phyloP scores from a whole-genome alignment of 2,113 vertebrate genomes.

The Antechinus stuartii region DNA sequence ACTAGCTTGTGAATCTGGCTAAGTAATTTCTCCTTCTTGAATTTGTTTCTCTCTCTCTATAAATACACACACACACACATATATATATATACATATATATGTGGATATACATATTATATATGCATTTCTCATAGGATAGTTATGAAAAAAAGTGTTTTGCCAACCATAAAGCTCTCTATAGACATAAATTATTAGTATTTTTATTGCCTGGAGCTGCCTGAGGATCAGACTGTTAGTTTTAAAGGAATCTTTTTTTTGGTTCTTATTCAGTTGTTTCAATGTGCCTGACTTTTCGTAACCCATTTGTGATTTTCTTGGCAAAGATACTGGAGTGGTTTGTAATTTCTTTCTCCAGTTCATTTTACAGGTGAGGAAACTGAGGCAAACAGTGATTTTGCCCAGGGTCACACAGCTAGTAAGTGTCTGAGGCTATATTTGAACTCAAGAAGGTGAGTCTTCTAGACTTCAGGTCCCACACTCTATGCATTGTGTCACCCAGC shows the following conservation, averaged over 20 bases:
- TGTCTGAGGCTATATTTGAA: not conserved
- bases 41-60: not conserved
- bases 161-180: not conserved
- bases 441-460: not conserved
- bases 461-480: not conserved
- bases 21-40: not conserved
- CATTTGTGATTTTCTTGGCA: not conserved
- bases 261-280: not conserved
- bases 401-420: not conserved
- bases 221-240: not conserved
- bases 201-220: not conserved
- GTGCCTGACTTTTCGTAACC: not conserved
- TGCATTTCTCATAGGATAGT: not conserved
- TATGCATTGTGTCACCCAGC: not conserved
- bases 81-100: no score
- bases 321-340: not conserved
- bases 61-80: no score
- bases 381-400: not conserved
- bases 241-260: not conserved
- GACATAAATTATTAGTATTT: not conserved
- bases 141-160: not conserved
- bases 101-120: no score
- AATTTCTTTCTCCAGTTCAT: not conserved
- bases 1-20: not conserved
- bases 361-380: not conserved